Percentiles rank a stretch among this genome's conserved stretches.
phyloP scores from a whole-genome alignment of 2,888 invertebrate species.

The Eilema caniola region DNA sequence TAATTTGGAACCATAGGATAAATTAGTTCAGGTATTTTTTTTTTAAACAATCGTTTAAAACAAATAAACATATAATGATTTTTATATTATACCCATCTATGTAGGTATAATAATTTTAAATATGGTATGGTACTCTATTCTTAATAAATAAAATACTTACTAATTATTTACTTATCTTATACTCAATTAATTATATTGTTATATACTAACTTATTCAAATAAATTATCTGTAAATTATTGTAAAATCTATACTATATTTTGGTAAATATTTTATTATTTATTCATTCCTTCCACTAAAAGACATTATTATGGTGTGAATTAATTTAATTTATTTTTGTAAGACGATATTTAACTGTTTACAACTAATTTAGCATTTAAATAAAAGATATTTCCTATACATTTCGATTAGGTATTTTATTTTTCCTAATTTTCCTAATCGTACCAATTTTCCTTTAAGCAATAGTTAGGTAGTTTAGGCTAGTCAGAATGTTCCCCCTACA shows the following conservation, averaged over 20 bases:
- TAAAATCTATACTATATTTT: slow-evolving; percentile 30
- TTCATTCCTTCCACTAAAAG: slow-evolving; percentile 82
- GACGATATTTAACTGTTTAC: slow-evolving; percentile 46
- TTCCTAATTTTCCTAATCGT: neutral
- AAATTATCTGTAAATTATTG: slow-evolving; percentile 16
- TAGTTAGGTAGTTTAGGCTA: no score
- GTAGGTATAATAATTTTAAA: no score
- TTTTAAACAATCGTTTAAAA: no score
- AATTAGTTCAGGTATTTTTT: no score
- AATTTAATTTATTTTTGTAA: slow-evolving; percentile 64
- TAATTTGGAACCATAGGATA: no score
- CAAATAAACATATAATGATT: neutral
- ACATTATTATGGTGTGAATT: slow-evolving; percentile 65
- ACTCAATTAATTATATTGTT: neutral
- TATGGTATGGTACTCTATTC: neutral
- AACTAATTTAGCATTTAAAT: slow-evolving; percentile 49
- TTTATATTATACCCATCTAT: neutral
- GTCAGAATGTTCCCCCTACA: no score
- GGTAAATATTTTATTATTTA: slow-evolving; percentile 54
- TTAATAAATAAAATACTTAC: neutral
- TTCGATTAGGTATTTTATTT: slow-evolving; percentile 17
- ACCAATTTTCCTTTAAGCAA: no score
- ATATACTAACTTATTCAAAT: neutral
- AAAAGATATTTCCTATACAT: slow-evolving; percentile 39
- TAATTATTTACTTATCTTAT: neutral